Evolutionary conservation across 2,113 vertebrate genomes (phyloP).

Genomic region (Laticauda colubrina): DNA sequence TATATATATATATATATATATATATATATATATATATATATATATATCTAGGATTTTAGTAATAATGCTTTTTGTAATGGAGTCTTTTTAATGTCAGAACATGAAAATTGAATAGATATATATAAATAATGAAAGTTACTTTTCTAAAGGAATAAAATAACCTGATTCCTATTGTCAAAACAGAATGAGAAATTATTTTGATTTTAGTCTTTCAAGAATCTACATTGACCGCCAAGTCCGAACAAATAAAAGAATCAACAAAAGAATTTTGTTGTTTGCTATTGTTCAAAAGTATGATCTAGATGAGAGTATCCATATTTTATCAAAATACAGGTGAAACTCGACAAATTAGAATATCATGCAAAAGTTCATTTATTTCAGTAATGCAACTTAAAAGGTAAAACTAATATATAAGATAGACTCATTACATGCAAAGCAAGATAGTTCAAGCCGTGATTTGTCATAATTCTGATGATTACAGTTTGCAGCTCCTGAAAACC

Average conservation of each 20-base stretch:
- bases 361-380: no score
- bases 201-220: conserved; percentile 48
- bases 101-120: neutral
- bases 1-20: no score
- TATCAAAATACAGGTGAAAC: conserved; percentile 51
- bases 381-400: no score
- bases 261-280: conserved; percentile 21
- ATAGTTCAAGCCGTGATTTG: no score
- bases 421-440: no score
- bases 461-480: no score
- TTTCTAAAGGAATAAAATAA: conserved; percentile 14
- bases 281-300: conserved; percentile 64
- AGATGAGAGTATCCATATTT: conserved; percentile 69
- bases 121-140: neutral
- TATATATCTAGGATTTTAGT: neutral
- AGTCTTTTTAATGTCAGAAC: neutral
- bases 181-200: conserved; percentile 51
- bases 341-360: no score
- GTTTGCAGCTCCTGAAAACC: no score
- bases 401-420: no score
- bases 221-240: conserved; percentile 62
- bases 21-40: no score
- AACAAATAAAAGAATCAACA: neutral
- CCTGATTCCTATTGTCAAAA: conserved; percentile 12
- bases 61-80: neutral